Base-by-base conservation (phyloP, 2,113 vertebrate species). In the Pseudopipra pipra region DNA sequence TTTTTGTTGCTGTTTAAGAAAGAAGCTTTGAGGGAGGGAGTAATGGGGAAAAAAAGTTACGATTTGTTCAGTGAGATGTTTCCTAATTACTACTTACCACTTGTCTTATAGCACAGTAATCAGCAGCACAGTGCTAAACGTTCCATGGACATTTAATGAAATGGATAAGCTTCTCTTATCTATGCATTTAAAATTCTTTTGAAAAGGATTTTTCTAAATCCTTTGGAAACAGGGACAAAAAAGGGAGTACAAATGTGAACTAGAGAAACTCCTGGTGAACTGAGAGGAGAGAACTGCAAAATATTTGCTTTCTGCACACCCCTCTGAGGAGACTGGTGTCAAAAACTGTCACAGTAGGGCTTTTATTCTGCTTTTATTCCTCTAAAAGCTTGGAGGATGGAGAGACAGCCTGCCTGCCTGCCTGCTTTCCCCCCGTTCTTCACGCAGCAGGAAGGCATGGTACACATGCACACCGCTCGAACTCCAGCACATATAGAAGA, bases 391-490 rank as follows among this genome's bases (percentile, higher is more conserved):
- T 14, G 55, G 16, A 43, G 22, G 2, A 21, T 35, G 31, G 39
- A 68, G 27, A 20, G 20, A 0, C 4, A 91, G 30, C 35, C 87
- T 66, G 37, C 44, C 66, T 58, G 49, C 37, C 56, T 49, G 59
- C 20, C 37, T 71, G 33, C 75, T 54, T 62, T 82, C 7, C 19
- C 12, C 12, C 31, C 35, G 14, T 59, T 33, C 18, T 46, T 55
- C 22, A 33, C 2, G 5, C 33, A 58, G 46, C 90, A 70, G 39
- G 46, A 62, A 71, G 37, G 31, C 28, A 70, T 0, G 5, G 68
- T 39, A 47, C 30, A 21, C 17, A 41, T 0, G 9, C 39, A 59
- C 0, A 0, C 14, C 0, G 2, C 17, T n/a, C 47, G 56, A 35
- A 39, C 31, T 27, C 49, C 6, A 13, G 56, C 1, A 7, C 14